Evolutionary conservation across 2,113 vertebrate species (phyloP), one percentile per base, ranked within the genome.

Genomic region (Pitta sordida): DNA sequence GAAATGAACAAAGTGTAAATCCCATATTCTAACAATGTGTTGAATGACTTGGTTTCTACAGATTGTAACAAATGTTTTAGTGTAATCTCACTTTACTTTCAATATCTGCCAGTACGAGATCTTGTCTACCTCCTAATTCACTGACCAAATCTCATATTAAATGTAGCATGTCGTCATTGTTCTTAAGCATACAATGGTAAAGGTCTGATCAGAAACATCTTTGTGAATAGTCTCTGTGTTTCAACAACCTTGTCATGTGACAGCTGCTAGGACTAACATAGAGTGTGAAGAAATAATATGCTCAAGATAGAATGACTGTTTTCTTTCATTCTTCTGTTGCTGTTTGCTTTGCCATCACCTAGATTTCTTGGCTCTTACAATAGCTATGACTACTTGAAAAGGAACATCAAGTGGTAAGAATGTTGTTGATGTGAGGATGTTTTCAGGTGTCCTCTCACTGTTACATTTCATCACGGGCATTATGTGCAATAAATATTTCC

Each of bases 341-440:
- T 89, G 80, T 97, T 97, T 97, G 98, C 98, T 98, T 97, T 98
- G 97, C 98, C 84, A 95, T 96, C 97, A 95, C 97, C 94, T 98
- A 98, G 97, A 98, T 97, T 97, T 98, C 98, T 98, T 97, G 98
- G 98, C 97, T 98, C 97, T 98, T 97, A 98, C 97, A 94, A 95
- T 98, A 98, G 97, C 97, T 98, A 97, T 98, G 98, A 97, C 97
- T 98, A 95, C 98, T 97, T 98, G 98, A 98, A 96, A 98, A 98
- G 97, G 98, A 98, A 32, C 97, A 71, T 97, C 97, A 97, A 97
- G 98, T 98, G 97, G 97, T 98, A 98, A 98, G 98, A 97, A 91
- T 95, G 93, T 90, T 96, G 76, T 98, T 91, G 60, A 73, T 97
- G 96, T 97, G 96, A 97, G 97, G 96, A 96, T 97, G 96, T 96